Conservation (phyloP, 2,888 invertebrate species). For the Scaptomyza parva region DNA sequence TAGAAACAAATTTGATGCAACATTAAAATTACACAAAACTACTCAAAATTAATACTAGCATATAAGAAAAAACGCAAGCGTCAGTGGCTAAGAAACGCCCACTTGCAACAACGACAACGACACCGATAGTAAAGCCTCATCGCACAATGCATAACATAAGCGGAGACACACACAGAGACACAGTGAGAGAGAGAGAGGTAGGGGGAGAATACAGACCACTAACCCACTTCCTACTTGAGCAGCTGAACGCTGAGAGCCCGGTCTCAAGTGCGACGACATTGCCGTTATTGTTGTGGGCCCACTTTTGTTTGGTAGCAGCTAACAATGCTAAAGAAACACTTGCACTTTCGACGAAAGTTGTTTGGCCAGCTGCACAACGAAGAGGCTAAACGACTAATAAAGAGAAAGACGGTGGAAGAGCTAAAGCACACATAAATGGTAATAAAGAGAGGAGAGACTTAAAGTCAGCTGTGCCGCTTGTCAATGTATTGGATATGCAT, state of each 20-base stretch:
- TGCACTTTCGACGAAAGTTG: conserved; percentile 80
- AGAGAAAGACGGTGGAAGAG: conserved; percentile 12
- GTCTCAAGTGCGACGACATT: conserved; percentile 57
- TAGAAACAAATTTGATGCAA: conserved; percentile 20
- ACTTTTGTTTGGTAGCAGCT: conserved; percentile 7
- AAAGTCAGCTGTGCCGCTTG: conserved; percentile 29
- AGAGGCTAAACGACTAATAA: conserved; percentile 5
- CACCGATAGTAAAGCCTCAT: conserved; percentile 18
- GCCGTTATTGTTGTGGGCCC: conserved; percentile 34
- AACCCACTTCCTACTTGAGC: conserved; percentile 74
- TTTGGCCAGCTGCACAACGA: conserved; percentile 50
- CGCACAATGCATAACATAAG: conserved; percentile 28
- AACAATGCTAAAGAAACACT: conserved; percentile 78
- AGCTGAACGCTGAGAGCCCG: conserved; percentile 3
- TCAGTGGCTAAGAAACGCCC: conserved; percentile 33
- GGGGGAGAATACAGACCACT: conserved; percentile 46
- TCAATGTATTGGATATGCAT: conserved; percentile 15
- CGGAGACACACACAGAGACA: not conserved
- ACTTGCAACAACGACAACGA: conserved; percentile 7
- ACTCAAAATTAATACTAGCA: conserved; percentile 11
- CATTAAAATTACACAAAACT: conserved; percentile 12
- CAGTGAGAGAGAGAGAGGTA: not conserved
- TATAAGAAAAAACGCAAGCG: conserved; percentile 12
- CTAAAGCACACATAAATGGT: not conserved
- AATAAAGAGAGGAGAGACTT: conserved; percentile 5